Base-by-base conservation (phyloP, 2,797 vertebrate genomes). In the Gymnoscopelus microlampas region DNA sequence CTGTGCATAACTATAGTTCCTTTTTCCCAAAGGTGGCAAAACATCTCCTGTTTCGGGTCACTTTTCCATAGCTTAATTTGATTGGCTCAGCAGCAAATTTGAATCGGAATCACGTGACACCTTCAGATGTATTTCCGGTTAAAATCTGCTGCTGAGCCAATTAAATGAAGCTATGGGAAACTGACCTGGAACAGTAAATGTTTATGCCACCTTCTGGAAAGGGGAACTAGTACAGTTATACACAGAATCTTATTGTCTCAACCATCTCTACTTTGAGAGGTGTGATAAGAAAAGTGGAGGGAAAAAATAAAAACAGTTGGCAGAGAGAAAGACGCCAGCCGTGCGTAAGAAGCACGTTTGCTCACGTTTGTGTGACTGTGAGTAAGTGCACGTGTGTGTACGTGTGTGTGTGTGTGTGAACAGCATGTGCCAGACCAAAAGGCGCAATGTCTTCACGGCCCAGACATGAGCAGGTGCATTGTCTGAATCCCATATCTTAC, bases 211-310 rank as follows among this genome's bases (percentile, higher is more conserved):
- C 26, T 29, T 19, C 19, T 19, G 19, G 19, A 19, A 29, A 29
- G 26, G 26, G 4, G 19, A 19, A 19, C 26, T 29, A 32, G 2
- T 32, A 32, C 32, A 32, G 4, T 32, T 32, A 32, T 32, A 3
- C 32, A 2, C 26, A 29, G 26, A 29, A 5, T 32, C 32, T 19
- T 32, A 32, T 90, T 73, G 29, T 77, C 79, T 76, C 80, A 74
- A 74, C 47, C 77, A 90, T 89, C 87, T 85, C 80, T 61, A 83
- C 80, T 85, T 77, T 63, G 74, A 84, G 69, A 73, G 75, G 74
- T 83, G 74, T 73, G 82, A 87, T 82, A 85, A 77, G 57, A 70
- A 66, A 76, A 26, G 55, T 57, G 73, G 73, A 71, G 5, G 5
- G 32, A 15, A 58, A 68, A 53, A 65, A 53, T 6, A 54, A 48